Conservation (phyloP, 2,888 invertebrate genomes). For the Eutolmus rufibarbis region DNA sequence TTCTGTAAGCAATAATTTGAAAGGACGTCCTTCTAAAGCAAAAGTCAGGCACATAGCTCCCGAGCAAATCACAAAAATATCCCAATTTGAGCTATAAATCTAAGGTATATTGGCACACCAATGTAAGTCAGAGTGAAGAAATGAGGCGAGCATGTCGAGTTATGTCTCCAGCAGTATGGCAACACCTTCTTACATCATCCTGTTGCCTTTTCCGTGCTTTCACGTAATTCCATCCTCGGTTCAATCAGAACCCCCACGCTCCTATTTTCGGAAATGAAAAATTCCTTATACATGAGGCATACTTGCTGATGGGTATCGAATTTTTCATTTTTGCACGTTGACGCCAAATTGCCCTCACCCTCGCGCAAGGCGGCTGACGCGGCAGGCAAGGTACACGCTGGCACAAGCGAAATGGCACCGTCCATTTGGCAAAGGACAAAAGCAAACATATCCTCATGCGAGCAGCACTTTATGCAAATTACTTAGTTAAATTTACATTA, state of each 20-base stretch:
- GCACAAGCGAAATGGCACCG: background rate
- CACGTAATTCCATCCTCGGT: background rate
- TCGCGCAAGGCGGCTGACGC: background rate
- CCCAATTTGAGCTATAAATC: background rate
- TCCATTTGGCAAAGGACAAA: background rate
- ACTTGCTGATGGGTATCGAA: background rate
- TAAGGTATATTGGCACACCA: background rate
- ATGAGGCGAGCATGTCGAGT: background rate
- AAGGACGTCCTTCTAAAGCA: background rate
- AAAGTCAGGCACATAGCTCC: background rate
- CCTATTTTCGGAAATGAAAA: conserved; percentile 19
- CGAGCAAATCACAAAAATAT: background rate
- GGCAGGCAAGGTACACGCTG: background rate
- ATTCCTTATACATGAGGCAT: conserved; percentile 7
- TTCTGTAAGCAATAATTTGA: background rate
- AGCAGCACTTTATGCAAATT: conserved; percentile 33
- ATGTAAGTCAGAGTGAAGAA: background rate
- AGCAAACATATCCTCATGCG: conserved; percentile 22
- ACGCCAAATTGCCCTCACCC: background rate
- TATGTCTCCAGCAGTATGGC: background rate
- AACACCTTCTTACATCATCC: conserved; percentile 11
- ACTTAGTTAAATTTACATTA: conserved; percentile 31
- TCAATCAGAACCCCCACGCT: conserved; percentile 6
- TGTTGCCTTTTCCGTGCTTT: background rate
- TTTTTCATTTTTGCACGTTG: conserved; percentile 2